These are phyloP conservation scores for Netelia melanura DNA, from an alignment of 2,888 invertebrate genomes.

Conservation along the genomic window DNA sequence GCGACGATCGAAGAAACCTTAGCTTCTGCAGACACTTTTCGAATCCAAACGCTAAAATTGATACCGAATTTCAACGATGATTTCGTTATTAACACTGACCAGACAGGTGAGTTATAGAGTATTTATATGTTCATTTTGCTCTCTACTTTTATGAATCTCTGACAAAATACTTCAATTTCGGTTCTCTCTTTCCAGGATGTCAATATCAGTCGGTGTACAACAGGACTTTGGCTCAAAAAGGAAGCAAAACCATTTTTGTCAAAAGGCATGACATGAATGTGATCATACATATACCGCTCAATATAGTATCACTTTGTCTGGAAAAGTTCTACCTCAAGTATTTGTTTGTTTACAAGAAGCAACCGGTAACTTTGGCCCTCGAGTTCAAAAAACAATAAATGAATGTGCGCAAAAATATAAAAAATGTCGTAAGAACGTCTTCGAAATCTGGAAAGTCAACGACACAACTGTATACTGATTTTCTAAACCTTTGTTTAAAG, in stretches of 20 bases:
- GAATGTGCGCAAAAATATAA: no score
- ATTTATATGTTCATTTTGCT: background rate
- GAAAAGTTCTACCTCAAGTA: constrained; percentile 41
- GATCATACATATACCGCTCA: constrained; percentile 3
- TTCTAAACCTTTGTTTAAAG: no score
- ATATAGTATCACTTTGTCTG: constrained; percentile 40
- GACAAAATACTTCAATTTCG: background rate
- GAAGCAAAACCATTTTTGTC: constrained; percentile 17
- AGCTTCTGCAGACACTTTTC: constrained; percentile 49
- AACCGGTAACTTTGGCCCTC: background rate
- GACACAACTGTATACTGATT: no score
- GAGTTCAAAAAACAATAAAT: background rate
- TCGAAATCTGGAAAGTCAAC: no score
- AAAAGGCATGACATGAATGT: constrained; percentile 26
- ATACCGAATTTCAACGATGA: constrained; percentile 58
- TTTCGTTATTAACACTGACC: constrained; percentile 57
- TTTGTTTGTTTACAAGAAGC: constrained; percentile 48
- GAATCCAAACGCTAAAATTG: constrained; percentile 19
- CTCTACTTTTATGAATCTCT: background rate
- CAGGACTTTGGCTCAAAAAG: background rate
- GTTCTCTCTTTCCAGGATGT: constrained; percentile 67
- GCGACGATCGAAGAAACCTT: constrained; percentile 51
- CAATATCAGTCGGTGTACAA: constrained; percentile 37
- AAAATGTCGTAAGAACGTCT: no score
- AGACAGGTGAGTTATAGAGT: constrained; percentile 37